These are phyloP conservation scores for Sialis fuliginosa DNA, from an alignment of 2,888 invertebrate species.

Conservation along the genomic window DNA sequence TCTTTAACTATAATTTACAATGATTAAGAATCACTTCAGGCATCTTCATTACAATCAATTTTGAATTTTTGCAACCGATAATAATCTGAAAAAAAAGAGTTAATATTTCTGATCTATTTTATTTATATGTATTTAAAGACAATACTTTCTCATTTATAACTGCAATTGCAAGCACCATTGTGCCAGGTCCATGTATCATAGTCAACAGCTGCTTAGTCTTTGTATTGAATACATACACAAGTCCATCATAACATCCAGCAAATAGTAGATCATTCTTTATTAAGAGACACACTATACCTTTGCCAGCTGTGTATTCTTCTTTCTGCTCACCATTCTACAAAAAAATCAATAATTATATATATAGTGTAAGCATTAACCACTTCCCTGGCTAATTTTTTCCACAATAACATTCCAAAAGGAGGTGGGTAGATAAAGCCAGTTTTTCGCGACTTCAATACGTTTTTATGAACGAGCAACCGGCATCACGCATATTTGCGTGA, in stretches of 20 bases:
- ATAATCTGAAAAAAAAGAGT: constrained; percentile 13
- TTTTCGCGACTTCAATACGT: no score
- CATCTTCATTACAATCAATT: neutral
- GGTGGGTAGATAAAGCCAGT: no score
- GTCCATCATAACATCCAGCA: constrained; percentile 65
- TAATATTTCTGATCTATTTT: neutral
- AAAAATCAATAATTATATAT: constrained; percentile 1
- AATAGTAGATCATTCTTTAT: constrained; percentile 40
- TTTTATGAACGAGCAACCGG: no score
- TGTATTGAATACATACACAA: constrained; percentile 50
- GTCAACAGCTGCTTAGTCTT: constrained; percentile 33
- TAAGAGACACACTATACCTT: constrained; percentile 55
- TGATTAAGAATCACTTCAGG: neutral
- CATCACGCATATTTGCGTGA: no score
- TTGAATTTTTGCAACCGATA: constrained; percentile 10
- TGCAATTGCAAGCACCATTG: constrained; percentile 53
- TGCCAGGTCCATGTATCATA: constrained; percentile 48
- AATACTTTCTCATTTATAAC: constrained; percentile 43
- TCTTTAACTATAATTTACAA: no score
- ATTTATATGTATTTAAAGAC: constrained; percentile 4
- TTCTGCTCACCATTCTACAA: constrained; percentile 44
- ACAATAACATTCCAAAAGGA: neutral
- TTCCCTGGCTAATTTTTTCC: neutral
- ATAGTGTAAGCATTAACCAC: neutral
- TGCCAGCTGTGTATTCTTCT: constrained; percentile 41